Conservation (phyloP, 2,113 vertebrate genomes). For the Columba janthina region DNA sequence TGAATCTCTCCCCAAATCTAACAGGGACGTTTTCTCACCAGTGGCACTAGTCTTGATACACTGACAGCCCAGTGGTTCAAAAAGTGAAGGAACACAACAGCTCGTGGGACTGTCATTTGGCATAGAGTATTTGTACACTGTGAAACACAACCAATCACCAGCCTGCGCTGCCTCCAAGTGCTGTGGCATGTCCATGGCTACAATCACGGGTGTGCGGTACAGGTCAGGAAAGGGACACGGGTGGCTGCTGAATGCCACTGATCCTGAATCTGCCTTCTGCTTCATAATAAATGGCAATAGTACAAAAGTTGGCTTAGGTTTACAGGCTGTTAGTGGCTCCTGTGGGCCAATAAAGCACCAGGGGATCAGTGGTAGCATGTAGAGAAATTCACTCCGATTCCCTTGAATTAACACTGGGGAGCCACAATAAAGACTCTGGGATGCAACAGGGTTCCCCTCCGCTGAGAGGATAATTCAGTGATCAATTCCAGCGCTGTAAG, state of each 20-base stretch:
- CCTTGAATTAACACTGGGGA: not conserved
- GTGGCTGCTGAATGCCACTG: not conserved
- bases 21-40: not conserved
- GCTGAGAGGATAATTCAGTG: not conserved
- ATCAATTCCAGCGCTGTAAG: not conserved
- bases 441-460: not conserved
- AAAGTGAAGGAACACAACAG: not conserved
- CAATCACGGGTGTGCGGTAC: not conserved
- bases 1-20: not conserved
- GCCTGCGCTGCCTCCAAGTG: not conserved
- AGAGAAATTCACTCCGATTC: not conserved
- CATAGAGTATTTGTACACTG: not conserved
- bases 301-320: not conserved
- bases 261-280: not conserved
- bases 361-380: not conserved
- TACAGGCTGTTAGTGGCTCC: not conserved
- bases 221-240: not conserved
- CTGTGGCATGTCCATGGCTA: accelerated
- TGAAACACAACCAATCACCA: accelerated
- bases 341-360: not conserved
- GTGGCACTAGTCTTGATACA: not conserved
- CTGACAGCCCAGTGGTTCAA: not conserved
- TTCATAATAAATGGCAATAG: not conserved
- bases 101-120: not conserved
- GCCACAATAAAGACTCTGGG: not conserved